These are phyloP conservation scores for Telmatherina bonti DNA, from an alignment of 2,797 vertebrate species.

Conservation along the genomic window DNA sequence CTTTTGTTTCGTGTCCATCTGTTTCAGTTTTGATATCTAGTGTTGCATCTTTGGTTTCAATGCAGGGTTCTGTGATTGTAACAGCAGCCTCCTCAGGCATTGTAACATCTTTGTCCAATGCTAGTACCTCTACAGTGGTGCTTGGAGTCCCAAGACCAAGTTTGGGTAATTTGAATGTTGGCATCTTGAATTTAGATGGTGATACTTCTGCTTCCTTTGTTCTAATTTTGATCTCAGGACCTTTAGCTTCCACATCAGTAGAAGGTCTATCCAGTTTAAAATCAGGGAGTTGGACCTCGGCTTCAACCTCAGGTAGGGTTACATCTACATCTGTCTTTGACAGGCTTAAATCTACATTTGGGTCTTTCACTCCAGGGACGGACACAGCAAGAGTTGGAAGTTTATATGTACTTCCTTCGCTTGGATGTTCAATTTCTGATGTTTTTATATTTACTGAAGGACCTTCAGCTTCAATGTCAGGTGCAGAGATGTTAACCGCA, in stretches of 20 bases:
- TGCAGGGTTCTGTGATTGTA: constrained; percentile 9
- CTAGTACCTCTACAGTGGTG: too few species aligned
- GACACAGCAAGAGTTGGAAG: constrained; percentile 61
- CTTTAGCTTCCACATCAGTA: constrained; percentile 38
- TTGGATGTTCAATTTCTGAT: constrained; percentile 23
- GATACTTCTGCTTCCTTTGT: constrained; percentile 1
- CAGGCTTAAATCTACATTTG: background rate
- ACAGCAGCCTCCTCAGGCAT: constrained; percentile 13
- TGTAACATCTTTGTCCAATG: background rate
- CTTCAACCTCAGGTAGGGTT: background rate
- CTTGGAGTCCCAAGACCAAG: too few species aligned
- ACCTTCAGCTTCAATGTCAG: constrained; percentile 27
- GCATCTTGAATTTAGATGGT: too few species aligned
- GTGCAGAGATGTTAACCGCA: constrained; percentile 3
- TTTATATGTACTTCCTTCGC: constrained; percentile 58
- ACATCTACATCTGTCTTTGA: too few species aligned
- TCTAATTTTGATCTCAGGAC: constrained; percentile 9
- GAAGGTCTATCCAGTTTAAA: constrained; percentile 14
- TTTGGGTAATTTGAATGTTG: too few species aligned
- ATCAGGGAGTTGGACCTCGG: constrained; percentile 20
- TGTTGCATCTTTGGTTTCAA: constrained; percentile 28
- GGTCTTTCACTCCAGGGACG: constrained; percentile 51
- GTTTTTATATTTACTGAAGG: constrained; percentile 30
- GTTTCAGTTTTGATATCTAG: constrained; percentile 27
- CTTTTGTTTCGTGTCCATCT: constrained; percentile 38